Evolutionary conservation across 1,140 invertebrate species (phyloP).

Genomic region (Bombus pyrosoma): DNA sequence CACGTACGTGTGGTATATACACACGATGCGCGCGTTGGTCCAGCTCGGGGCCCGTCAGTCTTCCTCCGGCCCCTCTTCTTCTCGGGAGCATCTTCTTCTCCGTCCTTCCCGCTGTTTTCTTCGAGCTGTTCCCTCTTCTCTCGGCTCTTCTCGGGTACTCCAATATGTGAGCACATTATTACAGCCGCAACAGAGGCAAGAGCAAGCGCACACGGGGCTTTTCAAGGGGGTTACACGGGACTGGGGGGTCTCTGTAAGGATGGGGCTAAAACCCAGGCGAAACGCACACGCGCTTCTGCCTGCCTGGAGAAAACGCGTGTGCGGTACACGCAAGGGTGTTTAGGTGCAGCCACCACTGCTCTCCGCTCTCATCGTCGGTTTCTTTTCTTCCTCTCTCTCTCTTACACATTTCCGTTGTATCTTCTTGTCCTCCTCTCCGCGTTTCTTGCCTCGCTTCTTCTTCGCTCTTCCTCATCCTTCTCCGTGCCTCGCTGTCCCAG

Average conservation of each 20-base stretch:
- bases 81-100: constrained; percentile 10
- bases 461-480: too few species aligned
- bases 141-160: constrained; percentile 60
- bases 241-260: neutral
- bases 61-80: constrained; percentile 24
- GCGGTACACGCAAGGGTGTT: constrained; percentile 78
- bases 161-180: constrained; percentile 73
- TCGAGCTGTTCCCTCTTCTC: neutral
- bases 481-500: constrained; percentile 31
- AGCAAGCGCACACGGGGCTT: constrained; percentile 20
- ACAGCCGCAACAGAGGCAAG: constrained; percentile 53
- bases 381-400: neutral
- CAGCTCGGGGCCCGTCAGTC: constrained; percentile 59
- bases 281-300: constrained; percentile 65
- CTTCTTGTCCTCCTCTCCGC: neutral
- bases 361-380: neutral
- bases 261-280: constrained; percentile 54
- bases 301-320: constrained; percentile 65
- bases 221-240: constrained; percentile 5
- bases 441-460: too few species aligned
- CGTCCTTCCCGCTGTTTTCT: constrained; percentile 1
- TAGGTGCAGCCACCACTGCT: constrained; percentile 71
- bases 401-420: constrained; percentile 3
- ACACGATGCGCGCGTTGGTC: constrained; percentile 45
- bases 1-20: neutral